Evolutionary conservation across 2,113 vertebrate genomes (phyloP).

Genomic region (Uria aalge): DNA sequence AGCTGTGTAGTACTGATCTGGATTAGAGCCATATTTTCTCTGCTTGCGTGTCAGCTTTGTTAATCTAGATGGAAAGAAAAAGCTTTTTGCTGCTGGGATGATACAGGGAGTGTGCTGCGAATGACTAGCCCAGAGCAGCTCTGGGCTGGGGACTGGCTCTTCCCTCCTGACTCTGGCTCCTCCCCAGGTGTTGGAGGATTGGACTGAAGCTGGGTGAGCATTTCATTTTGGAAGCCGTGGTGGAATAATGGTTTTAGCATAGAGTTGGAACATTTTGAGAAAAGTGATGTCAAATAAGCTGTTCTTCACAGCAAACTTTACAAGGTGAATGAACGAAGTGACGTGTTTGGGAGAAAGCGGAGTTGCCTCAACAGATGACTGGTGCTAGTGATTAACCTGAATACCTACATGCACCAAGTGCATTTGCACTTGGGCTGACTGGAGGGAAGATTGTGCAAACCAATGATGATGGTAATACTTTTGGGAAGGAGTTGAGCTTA

Average conservation of each 20-base stretch:
- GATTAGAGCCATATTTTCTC: neutral
- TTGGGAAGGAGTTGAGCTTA: neutral
- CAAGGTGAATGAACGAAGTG: neutral
- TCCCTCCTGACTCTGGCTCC: neutral
- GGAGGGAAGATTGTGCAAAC: neutral
- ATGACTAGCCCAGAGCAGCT: neutral
- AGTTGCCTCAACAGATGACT: neutral
- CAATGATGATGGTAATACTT: neutral
- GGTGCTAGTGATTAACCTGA: neutral
- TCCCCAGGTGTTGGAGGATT: neutral
- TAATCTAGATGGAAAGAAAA: neutral
- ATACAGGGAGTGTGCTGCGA: rapidly evolving
- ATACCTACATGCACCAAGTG: neutral
- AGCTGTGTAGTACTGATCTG: neutral
- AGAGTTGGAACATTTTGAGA: neutral
- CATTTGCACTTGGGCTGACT: neutral
- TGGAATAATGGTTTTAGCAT: neutral
- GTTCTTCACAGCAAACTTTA: neutral
- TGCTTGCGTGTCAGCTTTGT: neutral
- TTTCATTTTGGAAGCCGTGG: neutral
- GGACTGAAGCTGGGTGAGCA: neutral
- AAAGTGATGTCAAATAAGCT: neutral
- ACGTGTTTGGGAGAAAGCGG: neutral
- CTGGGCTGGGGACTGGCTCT: neutral
- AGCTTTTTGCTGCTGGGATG: neutral